phyloP scores from a whole-genome alignment of 2,888 invertebrate species.

The Panopea generosa region DNA sequence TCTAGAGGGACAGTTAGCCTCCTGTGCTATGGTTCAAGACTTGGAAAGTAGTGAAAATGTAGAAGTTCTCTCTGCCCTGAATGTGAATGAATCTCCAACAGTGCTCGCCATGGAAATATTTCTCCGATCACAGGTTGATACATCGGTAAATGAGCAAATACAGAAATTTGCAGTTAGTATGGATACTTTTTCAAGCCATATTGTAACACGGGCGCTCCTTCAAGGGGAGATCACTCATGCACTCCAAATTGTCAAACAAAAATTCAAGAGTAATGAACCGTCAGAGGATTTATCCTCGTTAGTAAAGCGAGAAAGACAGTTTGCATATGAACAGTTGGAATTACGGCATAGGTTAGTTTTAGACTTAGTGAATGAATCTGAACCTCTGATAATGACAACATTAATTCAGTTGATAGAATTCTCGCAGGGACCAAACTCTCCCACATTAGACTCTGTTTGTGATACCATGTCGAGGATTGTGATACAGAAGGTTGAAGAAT shows the following conservation, averaged over 20 bases:
- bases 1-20: constrained; percentile 80
- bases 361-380: constrained; percentile 70
- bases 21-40: constrained; percentile 67
- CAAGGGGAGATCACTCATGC: constrained; percentile 82
- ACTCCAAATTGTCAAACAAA: constrained; percentile 87
- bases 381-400: constrained; percentile 63
- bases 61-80: constrained; percentile 66
- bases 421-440: constrained; percentile 56
- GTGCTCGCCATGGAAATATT: constrained; percentile 78
- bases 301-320: constrained; percentile 66
- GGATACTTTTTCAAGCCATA: constrained; percentile 73
- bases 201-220: constrained; percentile 72
- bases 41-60: constrained; percentile 66
- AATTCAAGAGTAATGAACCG: constrained; percentile 84
- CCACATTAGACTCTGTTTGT: constrained; percentile 59
- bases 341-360: constrained; percentile 67
- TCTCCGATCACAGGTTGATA: constrained; percentile 76
- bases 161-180: constrained; percentile 69
- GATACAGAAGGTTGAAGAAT: constrained; percentile 52
- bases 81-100: constrained; percentile 66
- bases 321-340: constrained; percentile 70
- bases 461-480: constrained; percentile 55
- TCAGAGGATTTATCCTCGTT: constrained; percentile 60
- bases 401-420: constrained; percentile 62
- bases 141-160: constrained; percentile 70